These are phyloP conservation scores for Argynnis bischoffii DNA, from an alignment of 2,888 invertebrate genomes.

Conservation along the genomic window DNA sequence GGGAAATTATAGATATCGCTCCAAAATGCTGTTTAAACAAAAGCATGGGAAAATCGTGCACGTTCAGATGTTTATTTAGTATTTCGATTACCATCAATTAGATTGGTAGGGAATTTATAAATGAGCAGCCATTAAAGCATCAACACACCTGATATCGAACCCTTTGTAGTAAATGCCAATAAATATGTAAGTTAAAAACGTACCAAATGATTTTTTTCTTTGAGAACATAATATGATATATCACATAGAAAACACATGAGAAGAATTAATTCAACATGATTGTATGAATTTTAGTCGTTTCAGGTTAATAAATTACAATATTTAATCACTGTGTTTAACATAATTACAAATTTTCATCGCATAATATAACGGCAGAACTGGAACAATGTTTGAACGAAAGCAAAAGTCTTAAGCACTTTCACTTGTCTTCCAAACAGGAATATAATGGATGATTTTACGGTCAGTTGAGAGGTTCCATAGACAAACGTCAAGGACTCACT, in stretches of 20 bases:
- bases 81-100: conserved; percentile 13
- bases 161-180: too few relatives aligned
- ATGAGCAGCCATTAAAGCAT: neutral
- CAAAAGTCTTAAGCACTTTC: conserved; percentile 60
- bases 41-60: conserved; percentile 36
- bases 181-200: too few relatives aligned
- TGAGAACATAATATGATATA: too few relatives aligned
- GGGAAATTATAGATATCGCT: conserved; percentile 56
- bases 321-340: neutral
- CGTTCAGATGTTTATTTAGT: conserved; percentile 3
- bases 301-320: neutral
- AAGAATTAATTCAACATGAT: too few relatives aligned
- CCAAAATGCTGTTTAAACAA: conserved; percentile 44
- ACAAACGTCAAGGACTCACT: conserved; percentile 50
- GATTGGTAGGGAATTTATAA: conserved; percentile 18
- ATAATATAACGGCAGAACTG: neutral
- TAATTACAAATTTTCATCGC: conserved; percentile 12
- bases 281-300: too few relatives aligned
- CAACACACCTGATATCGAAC: too few relatives aligned
- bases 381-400: conserved; percentile 49
- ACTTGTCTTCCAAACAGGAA: conserved; percentile 49
- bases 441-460: conserved; percentile 56
- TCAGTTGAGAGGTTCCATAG: conserved; percentile 51
- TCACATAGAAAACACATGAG: too few relatives aligned
- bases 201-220: too few relatives aligned